Conservation (phyloP, 2,113 vertebrate species). For the Anolis sagrei region DNA sequence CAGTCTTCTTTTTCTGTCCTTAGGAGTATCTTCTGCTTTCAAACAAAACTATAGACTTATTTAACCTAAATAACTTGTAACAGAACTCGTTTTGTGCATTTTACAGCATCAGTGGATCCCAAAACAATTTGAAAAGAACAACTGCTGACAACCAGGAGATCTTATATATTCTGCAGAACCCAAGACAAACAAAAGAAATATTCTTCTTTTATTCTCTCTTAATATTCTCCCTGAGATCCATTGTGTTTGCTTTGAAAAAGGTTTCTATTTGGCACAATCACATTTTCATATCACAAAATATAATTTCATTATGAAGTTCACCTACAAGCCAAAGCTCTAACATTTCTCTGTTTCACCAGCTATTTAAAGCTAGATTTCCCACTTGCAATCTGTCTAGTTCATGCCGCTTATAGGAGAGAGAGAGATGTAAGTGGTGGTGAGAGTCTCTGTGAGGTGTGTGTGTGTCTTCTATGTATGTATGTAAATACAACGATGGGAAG, state of each 20-base stretch:
- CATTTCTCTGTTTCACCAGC: constrained; percentile 23
- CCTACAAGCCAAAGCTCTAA: constrained; percentile 15
- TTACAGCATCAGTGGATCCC: constrained; percentile 59
- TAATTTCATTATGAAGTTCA: constrained; percentile 39
- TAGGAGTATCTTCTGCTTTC: constrained; percentile 36
- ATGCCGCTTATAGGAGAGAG: neutral
- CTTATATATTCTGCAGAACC: constrained; percentile 57
- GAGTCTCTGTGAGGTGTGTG: neutral
- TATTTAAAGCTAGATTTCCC: constrained; percentile 19
- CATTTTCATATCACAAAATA: constrained; percentile 56
- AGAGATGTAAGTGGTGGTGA: constrained; percentile 4
- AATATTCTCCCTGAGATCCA: constrained; percentile 49
- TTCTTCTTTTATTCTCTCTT: constrained; percentile 44
- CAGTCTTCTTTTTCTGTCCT: constrained; percentile 14
- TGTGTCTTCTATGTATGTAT: too few species aligned
- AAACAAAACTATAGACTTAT: constrained; percentile 48
- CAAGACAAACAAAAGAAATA: constrained; percentile 64
- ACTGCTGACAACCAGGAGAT: constrained; percentile 58
- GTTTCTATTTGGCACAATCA: constrained; percentile 63
- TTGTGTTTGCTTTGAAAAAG: constrained; percentile 75
- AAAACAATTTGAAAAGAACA: constrained; percentile 44
- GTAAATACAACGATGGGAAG: too few species aligned
- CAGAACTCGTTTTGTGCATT: constrained; percentile 55
- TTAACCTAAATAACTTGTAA: constrained; percentile 41
- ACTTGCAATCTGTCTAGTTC: constrained; percentile 35